These are phyloP conservation scores for Drosophila kikkawai DNA, from an alignment of 1,140 invertebrate genomes.

Conservation along the genomic window DNA sequence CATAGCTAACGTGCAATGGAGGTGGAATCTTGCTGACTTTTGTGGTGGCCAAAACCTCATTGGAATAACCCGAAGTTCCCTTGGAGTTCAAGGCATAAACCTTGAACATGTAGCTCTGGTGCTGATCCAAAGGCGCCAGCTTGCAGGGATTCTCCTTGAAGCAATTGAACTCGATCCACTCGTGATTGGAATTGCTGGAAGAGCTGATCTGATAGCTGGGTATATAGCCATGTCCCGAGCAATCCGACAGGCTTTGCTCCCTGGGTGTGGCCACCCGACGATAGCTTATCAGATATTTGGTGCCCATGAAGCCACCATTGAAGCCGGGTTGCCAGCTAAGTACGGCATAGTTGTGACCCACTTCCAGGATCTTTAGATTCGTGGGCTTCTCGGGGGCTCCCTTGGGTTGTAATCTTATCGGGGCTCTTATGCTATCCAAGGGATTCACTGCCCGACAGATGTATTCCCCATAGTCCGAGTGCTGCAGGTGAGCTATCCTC, in stretches of 20 bases:
- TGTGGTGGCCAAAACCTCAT: slow-evolving; percentile 91
- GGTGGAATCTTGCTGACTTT: slow-evolving; percentile 93
- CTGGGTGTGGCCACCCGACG: slow-evolving; percentile 87
- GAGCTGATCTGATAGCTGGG: slow-evolving; percentile 57
- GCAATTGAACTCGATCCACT: slow-evolving; percentile 93
- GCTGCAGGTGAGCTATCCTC: slow-evolving; percentile 90
- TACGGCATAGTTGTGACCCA: slow-evolving; percentile 91
- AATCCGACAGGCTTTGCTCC: slow-evolving; percentile 87
- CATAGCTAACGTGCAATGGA: slow-evolving; percentile 92
- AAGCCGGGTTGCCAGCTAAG: slow-evolving; percentile 94
- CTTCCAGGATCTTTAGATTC: slow-evolving; percentile 88
- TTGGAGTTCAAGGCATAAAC: slow-evolving; percentile 94
- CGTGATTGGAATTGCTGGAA: slow-evolving; percentile 85
- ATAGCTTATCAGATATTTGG: slow-evolving; percentile 93
- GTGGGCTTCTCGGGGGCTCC: slow-evolving; percentile 92
- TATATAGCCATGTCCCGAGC: slow-evolving; percentile 85
- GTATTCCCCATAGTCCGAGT: slow-evolving; percentile 95
- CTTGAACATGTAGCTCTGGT: slow-evolving; percentile 93
- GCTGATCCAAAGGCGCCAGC: slow-evolving; percentile 92
- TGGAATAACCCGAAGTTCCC: slow-evolving; percentile 93
- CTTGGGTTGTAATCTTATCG: slow-evolving; percentile 92
- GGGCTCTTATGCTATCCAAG: slow-evolving; percentile 90
- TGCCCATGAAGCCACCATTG: slow-evolving; percentile 93
- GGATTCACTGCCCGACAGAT: slow-evolving; percentile 93
- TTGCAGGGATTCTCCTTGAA: slow-evolving; percentile 95